Base-by-base conservation (phyloP, 2,888 invertebrate genomes). In the Aleiodes alternator region DNA sequence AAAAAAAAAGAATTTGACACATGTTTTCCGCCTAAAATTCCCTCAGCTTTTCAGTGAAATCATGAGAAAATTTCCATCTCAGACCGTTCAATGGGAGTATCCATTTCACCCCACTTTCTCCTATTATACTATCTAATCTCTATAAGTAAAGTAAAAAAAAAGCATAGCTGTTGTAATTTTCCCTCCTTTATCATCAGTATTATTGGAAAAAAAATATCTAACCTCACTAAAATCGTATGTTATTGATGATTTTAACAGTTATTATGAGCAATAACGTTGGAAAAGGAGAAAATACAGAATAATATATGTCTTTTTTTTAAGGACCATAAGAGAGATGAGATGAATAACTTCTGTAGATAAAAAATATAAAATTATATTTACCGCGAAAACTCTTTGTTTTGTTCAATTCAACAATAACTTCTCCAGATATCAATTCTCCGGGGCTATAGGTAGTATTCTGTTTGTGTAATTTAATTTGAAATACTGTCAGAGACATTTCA, bases 391-490 rank as follows among this genome's bases (percentile, higher is more conserved):
- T 93, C 88, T 93, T 93, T 9, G 92, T 91, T 79, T 90, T 91
- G 84, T 92, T 92, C 78, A 92, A 90, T 64, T 89, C 86, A 80
- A 92, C 90, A 85, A 92, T 89, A 80, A 92, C 91, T 81, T 90
- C 90, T 56, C 93, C 93, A 80, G 92, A 91, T 4, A 93, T 90
- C 43, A 91, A 91, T 86, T 93, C 92, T 0, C 93, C 93, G 1
- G 92, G 91, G 83, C 92, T 92, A 82, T 92, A 93, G 2, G 91
- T 91, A 79, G 90, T 90, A 88, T 91, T 93, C 76, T 93, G 93
- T 89, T 94, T 94, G 84, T 95, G 95, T 83, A 95, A 91, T 85
- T 91, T 90, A 79, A 95, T 94, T 86, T 92, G 91, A 84, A 94
- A 94, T 12, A n/a, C 12, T 8, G 43, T 43, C 9, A 9, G 0